Base-by-base conservation (phyloP, 1,140 invertebrate genomes). In the Drosophila nebulosa region DNA sequence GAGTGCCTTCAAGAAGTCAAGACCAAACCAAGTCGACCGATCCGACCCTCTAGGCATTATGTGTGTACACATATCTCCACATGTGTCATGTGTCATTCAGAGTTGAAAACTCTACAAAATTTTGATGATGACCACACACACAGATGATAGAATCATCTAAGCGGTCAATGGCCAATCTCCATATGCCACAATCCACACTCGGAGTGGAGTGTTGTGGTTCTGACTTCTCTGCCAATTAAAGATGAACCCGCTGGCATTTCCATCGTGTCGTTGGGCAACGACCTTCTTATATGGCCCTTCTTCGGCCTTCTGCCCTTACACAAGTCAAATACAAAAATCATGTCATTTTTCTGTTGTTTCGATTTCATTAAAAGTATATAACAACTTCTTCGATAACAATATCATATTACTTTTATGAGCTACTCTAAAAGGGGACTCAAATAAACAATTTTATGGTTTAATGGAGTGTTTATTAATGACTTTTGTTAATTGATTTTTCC, bases 81-180 rank as follows among this genome's bases (percentile, higher is more conserved):
- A 46, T 46, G 39, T 55, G 52, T 55, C 52, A 55, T 55, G 52
- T 55, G 52, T 30, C 52, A 55, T 30, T 55, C 26, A 55, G 16
- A 46, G 39, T 46, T 46, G 39, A 46, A 55, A 53, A 55, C 14
- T 30, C 26, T 18, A 55, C 52, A 32, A 30, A 14, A 55, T 32
- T 55, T 55, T 55, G 52, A 32, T 55, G 52, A 55, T 55, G 52
- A 55, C 52, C 52, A 55, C 52, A 55, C 52, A 55, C 52, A 21
- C 14, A 53, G 24, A 24, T 32, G 26, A 46, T 46, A 46, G 39
- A 46, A 46, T 46, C 39, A 21, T 46, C 39, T 46, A 46, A 10
- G 39, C 27, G 52, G 52, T 55, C 52, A 55, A 32, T 55, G 52
- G 52, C 22, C 26, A 30, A 32, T 32, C 30, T 32, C 30, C 30